Base-by-base conservation (phyloP, 2,113 vertebrate genomes). In the Gambusia affinis region DNA sequence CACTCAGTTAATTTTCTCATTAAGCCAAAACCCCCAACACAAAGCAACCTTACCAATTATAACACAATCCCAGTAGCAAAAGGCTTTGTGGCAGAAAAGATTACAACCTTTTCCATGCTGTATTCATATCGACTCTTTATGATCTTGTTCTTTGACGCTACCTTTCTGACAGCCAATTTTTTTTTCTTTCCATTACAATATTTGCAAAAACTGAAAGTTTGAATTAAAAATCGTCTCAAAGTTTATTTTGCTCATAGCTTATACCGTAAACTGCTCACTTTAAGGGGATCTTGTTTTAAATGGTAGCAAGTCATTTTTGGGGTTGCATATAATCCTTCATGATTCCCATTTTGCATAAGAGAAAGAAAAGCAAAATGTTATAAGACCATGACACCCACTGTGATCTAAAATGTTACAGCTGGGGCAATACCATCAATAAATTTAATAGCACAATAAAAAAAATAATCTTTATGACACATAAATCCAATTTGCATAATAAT, bases 1-100 rank as follows among this genome's bases (percentile, higher is more conserved):
- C 27, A 76, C 60, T 37, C 68, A 88, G 87, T 87, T 92, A 83
- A 91, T 90, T 86, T 88, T 77, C 81, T 90, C 80, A 91, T 90
- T 88, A 86, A 87, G 78, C 47, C 77, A 75, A 79, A 87, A 75
- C 70, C 31, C 67, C 69, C 73, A 82, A 86, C 88, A 91, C 86
- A 88, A 88, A 88, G 86, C 73, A 24, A 67, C 75, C 51, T 80
- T 84, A 83, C 88, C 85, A 93, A 90, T 89, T 85, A 85, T 17
- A 79, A 75, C 83, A 61, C 2, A 85, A 68, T 81, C 84, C 85
- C 64, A 79, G 64, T 67, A 87, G 83, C 76, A 47, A 69, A 65
- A 70, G 67, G 81, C 82, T 85, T 90, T 86, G 80, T 42, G 11
- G 70, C 67, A 5, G 37, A 12, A 37, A 3, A 88, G 83, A 88